Conservation (phyloP, 1,140 invertebrate species). For the Musca vetustissima region DNA sequence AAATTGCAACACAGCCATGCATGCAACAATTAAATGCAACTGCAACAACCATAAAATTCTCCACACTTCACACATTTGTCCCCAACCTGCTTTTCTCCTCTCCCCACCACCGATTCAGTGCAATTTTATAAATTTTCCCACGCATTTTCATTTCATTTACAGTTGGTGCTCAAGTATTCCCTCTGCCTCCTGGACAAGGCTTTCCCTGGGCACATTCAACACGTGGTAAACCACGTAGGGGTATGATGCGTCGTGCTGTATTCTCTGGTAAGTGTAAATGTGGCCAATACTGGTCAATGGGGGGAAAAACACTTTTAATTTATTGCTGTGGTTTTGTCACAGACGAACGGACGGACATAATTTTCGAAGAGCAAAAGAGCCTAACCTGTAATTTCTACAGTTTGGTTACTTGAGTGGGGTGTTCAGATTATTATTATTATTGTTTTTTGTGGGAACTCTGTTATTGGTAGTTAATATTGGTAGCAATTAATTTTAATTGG, state of each 20-base stretch:
- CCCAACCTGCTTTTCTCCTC: not conserved
- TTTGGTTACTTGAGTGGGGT: too few relatives aligned
- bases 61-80: not conserved
- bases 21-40: slow-evolving; percentile 32
- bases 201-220: slow-evolving; percentile 81
- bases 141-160: slow-evolving; percentile 35
- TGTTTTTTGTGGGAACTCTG: too few relatives aligned
- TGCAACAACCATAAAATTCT: not conserved
- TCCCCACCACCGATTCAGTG: not conserved
- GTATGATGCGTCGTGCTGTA: slow-evolving; percentile 92
- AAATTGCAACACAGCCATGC: not conserved
- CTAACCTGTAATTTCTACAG: too few relatives aligned
- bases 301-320: slow-evolving; percentile 3
- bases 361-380: too few relatives aligned
- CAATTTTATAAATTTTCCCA: slow-evolving; percentile 15
- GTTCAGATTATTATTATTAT: too few relatives aligned
- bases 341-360: too few relatives aligned
- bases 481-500: too few relatives aligned
- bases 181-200: slow-evolving; percentile 63
- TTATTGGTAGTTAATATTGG: slow-evolving; percentile 2
- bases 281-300: not conserved
- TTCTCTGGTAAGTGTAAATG: slow-evolving; percentile 59
- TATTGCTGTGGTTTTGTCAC: slow-evolving; percentile 19
- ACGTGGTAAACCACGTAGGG: slow-evolving; percentile 80
- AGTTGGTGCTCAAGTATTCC: slow-evolving; percentile 64